Evolutionary conservation across 2,888 invertebrate species (phyloP), one percentile per base, ranked within the genome.

Genomic region (Drosophila acutilabella): DNA sequence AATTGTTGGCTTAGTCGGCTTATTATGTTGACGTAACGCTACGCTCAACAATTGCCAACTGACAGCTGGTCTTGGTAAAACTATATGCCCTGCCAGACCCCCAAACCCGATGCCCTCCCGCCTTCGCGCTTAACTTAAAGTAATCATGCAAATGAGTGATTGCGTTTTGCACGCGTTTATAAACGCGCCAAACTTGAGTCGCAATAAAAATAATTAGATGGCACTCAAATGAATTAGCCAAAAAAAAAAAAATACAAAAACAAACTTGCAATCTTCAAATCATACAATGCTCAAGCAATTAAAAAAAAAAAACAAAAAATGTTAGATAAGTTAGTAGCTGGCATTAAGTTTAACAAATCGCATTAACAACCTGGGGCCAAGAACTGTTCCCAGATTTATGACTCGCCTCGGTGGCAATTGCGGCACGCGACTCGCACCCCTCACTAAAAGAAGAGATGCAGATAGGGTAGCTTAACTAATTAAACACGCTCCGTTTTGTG

Each of bases 171-270:
- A 73, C 56, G 75, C 70, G 70, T 62, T 65, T 69, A 38, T 40
- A 64, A 75, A 56, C 78, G 78, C 58, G 40, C 23, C 33, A 40
- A 42, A 44, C 18, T 38, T 18, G 33, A 23, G 45, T 40, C 38
- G 53, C 66, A 74, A 74, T 57, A 68, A 79, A 77, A 78, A 65
- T 78, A 78, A 78, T 79, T 75, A 72, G 51, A 41, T 42, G 60
- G 56, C 75, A 74, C 80, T 79, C 57, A 79, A 67, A 71, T 68
- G 64, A 68, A 78, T 78, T 79, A 36, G 36, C 36, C 36, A 36
- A 36, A 36, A 13, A 36, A 2, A 11, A 36, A 6, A 7, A 26
- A 78, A 60, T 64, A 42, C 56, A 44, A 23, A 18, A 56, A 30
- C 38, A 44, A 33, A 59, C 23, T 40, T 38, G 41, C 53, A 56